Conservation (phyloP, 2,797 vertebrate genomes). For the Garrulus glandarius region DNA sequence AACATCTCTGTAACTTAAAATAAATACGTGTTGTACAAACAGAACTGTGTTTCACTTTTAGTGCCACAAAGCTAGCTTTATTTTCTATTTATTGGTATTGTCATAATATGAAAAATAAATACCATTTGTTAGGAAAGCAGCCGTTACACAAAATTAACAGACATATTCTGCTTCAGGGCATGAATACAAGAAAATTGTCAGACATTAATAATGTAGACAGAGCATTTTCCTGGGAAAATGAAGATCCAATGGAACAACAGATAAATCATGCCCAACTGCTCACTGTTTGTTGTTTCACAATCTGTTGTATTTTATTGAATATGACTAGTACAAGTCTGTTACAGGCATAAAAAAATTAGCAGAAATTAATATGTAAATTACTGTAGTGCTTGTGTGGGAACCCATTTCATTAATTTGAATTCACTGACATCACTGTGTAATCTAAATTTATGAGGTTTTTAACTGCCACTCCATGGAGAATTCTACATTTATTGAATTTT, state of each 20-base stretch:
- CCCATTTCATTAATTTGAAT: slow-evolving; percentile 80
- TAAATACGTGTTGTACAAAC: background rate
- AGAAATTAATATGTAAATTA: slow-evolving; percentile 85
- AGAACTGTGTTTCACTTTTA: background rate
- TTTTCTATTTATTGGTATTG: slow-evolving; percentile 20
- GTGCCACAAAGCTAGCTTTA: background rate
- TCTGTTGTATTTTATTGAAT: slow-evolving; percentile 73
- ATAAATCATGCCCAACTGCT: slow-evolving; percentile 68
- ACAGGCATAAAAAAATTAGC: slow-evolving; percentile 74
- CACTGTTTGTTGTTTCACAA: slow-evolving; percentile 67
- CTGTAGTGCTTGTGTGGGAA: slow-evolving; percentile 61
- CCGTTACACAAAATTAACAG: slow-evolving; percentile 44
- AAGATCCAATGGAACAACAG: slow-evolving; percentile 55
- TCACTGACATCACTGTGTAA: slow-evolving; percentile 80
- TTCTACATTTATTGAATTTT: slow-evolving; percentile 77
- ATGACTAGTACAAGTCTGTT: slow-evolving; percentile 75
- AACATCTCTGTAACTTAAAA: background rate
- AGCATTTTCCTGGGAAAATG: slow-evolving; percentile 58
- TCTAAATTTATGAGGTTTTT: slow-evolving; percentile 81
- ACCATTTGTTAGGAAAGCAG: slow-evolving; percentile 39
- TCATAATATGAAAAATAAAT: slow-evolving; percentile 47
- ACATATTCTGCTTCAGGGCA: slow-evolving; percentile 62
- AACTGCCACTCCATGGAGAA: slow-evolving; percentile 67
- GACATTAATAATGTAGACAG: slow-evolving; percentile 67
- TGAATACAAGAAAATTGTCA: slow-evolving; percentile 58